phyloP scores from a whole-genome alignment of 1,140 invertebrate genomes.

The Condylostylus longicornis region DNA sequence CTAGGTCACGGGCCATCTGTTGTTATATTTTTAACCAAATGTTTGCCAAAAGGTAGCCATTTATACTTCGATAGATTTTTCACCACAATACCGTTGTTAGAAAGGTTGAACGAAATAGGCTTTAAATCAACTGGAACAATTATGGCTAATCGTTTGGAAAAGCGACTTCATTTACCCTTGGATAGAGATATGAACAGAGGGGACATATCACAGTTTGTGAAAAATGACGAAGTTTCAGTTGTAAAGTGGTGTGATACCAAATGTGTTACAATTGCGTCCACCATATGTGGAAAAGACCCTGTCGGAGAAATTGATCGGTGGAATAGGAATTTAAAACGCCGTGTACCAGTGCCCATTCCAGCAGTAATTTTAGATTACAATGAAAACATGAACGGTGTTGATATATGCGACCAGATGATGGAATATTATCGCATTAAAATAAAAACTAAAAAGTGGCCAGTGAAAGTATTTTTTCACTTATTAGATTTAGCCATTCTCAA shows the following conservation, averaged over 20 bases:
- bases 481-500: conserved; percentile 11
- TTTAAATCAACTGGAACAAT: conserved; percentile 1
- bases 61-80: conserved; percentile 2
- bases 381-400: conserved; percentile 7
- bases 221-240: conserved; percentile 1
- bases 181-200: neutral
- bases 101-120: conserved; percentile 1
- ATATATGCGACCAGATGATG: conserved; percentile 8
- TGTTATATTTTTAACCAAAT: neutral
- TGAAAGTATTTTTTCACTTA: conserved; percentile 11
- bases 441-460: conserved; percentile 9
- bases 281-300: conserved; percentile 1
- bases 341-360: conserved; percentile 5
- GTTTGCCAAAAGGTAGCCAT: conserved; percentile 1
- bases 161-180: neutral
- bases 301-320: neutral
- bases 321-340: conserved; percentile 2
- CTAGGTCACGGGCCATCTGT: conserved; percentile 2
- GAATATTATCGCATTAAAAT: conserved; percentile 9
- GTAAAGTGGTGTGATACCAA: conserved; percentile 3
- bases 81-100: conserved; percentile 5
- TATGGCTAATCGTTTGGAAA: conserved; percentile 2
- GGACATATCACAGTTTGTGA: conserved; percentile 3
- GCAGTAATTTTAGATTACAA: conserved; percentile 6
- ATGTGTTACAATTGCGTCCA: conserved; percentile 1